A percentile compares a stretch with the other conserved stretches of the same genome.
phyloP scores from a whole-genome alignment of 2,888 invertebrate species.

The Ennomos erosarius region DNA sequence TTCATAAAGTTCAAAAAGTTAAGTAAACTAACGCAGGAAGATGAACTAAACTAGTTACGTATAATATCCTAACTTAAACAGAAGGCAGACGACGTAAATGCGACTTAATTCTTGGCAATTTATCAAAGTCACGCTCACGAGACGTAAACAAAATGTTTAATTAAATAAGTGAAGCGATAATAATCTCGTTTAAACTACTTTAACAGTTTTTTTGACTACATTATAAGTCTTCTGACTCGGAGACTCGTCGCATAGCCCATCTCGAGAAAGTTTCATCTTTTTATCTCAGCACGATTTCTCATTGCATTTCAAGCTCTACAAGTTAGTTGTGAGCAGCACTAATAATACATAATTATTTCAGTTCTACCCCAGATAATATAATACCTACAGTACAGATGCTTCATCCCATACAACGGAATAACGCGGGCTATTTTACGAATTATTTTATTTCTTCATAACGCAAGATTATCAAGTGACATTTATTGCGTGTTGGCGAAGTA shows the following conservation, averaged over 20 bases:
- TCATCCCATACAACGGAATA: no score
- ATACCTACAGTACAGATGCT: no score
- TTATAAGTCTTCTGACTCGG: conserved; percentile 21
- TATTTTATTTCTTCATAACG: no score
- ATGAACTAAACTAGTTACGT: no score
- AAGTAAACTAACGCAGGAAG: no score
- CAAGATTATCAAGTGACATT: no score
- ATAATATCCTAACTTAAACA: conserved; percentile 6
- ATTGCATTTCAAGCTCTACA: conserved; percentile 21
- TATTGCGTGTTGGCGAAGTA: no score
- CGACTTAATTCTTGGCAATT: conserved; percentile 56
- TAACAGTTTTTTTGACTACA: conserved; percentile 37
- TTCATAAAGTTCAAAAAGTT: no score
- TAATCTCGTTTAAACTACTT: conserved; percentile 57
- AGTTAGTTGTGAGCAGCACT: conserved; percentile 3
- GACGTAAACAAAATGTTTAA: conserved; percentile 65
- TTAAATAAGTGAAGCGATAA: conserved; percentile 64
- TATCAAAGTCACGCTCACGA: conserved; percentile 63
- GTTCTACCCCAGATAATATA: no score
- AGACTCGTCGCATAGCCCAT: no score
- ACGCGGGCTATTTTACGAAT: no score
- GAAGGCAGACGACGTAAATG: conserved; percentile 44
- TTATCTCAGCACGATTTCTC: conserved; percentile 19
- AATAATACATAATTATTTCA: no score
- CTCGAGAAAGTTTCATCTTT: conserved; percentile 11